Percentiles rank a stretch among this genome's conserved stretches.
These are phyloP conservation scores for Micrastur ruficollis DNA, from an alignment of 2,797 vertebrate genomes.

Conservation along the genomic window DNA sequence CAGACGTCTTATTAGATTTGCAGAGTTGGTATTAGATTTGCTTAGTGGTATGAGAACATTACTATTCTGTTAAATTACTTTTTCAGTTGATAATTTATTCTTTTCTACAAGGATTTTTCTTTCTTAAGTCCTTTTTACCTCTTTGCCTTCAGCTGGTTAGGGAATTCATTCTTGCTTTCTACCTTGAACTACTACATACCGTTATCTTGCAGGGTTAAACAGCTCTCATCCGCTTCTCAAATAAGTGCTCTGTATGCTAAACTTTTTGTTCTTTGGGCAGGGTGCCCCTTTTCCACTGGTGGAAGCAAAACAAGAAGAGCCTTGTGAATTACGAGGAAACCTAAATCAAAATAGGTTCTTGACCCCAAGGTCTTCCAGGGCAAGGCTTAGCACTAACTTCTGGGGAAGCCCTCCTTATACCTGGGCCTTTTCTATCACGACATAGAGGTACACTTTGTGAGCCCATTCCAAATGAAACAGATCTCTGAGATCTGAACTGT, in stretches of 20 bases:
- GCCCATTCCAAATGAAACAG: neutral
- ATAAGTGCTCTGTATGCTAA: neutral
- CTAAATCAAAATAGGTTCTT: neutral
- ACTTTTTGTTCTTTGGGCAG: neutral
- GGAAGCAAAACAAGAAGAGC: neutral
- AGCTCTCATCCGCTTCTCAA: neutral
- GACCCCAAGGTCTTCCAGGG: neutral
- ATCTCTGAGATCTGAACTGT: neutral
- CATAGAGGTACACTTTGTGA: neutral
- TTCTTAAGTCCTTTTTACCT: neutral
- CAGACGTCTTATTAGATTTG: constrained; percentile 27
- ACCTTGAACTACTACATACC: neutral
- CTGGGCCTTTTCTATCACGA: neutral
- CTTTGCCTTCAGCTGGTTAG: neutral
- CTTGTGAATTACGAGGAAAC: neutral
- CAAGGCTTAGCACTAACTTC: neutral
- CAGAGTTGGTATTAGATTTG: constrained; percentile 34
- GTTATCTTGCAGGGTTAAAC: neutral
- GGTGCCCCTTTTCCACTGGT: neutral
- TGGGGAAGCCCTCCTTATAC: neutral
- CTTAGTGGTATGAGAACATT: constrained; percentile 13
- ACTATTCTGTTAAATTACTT: constrained; percentile 46
- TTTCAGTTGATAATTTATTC: constrained; percentile 32
- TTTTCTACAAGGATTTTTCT: constrained; percentile 23
- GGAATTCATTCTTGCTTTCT: neutral